phyloP scores from a whole-genome alignment of 2,888 invertebrate species.

The Dicranocentrus wangi region DNA sequence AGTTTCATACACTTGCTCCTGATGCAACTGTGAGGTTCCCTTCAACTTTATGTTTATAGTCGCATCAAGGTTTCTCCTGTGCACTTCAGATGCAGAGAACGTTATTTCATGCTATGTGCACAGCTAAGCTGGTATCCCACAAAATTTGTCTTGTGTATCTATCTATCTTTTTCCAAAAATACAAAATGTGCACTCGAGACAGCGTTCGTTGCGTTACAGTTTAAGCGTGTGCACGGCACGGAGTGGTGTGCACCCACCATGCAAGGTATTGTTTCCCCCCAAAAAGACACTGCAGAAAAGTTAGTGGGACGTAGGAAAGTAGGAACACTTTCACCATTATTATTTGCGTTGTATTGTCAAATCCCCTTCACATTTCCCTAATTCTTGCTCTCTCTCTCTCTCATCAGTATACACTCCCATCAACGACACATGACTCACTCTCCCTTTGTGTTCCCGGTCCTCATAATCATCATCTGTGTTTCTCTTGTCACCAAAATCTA shows the following conservation, averaged over 20 bases:
- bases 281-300: constrained; percentile 22
- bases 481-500: too few species aligned
- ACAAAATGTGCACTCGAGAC: too few species aligned
- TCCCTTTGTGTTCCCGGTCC: neutral
- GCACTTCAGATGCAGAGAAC: neutral
- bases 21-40: neutral
- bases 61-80: neutral
- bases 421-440: constrained; percentile 36
- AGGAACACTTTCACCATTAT: constrained; percentile 15
- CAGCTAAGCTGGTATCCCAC: too few species aligned
- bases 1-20: neutral
- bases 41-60: too few species aligned
- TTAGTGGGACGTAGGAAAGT: constrained; percentile 2
- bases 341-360: neutral
- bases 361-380: neutral
- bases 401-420: constrained; percentile 3
- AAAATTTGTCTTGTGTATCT: too few species aligned
- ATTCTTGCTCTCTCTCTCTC: constrained; percentile 26
- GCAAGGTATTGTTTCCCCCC: constrained; percentile 13
- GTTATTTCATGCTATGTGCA: neutral
- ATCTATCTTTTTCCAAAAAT: too few species aligned
- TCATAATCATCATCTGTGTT: neutral
- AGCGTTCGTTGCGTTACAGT: neutral
- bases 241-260: constrained; percentile 19
- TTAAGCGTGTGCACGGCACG: constrained; percentile 20